phyloP scores from a whole-genome alignment of 2,888 invertebrate species.

The Matsumyia berberina region DNA sequence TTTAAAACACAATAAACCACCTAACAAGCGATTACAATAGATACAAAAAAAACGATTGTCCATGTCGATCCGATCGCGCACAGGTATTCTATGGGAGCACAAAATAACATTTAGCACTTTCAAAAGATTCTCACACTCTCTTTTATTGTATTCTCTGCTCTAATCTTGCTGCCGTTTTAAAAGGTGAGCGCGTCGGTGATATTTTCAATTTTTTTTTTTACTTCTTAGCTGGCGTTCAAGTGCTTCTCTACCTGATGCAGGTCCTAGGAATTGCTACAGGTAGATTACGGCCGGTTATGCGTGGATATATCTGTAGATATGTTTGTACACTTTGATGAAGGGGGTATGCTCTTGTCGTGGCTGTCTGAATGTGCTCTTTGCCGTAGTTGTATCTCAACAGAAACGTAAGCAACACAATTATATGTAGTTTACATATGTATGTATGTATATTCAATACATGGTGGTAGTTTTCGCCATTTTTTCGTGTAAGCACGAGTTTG shows the following conservation, averaged over 20 bases:
- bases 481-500: slow-evolving; percentile 63
- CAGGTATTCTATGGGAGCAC: not conserved
- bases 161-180: slow-evolving; percentile 62
- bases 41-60: slow-evolving; percentile 14
- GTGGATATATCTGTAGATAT: not conserved
- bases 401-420: slow-evolving; percentile 31
- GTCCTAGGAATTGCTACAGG: slow-evolving; percentile 63
- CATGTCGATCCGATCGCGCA: not conserved
- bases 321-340: slow-evolving; percentile 52
- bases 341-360: slow-evolving; percentile 58
- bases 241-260: slow-evolving; percentile 52
- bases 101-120: slow-evolving; percentile 57
- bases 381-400: slow-evolving; percentile 40
- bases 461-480: slow-evolving; percentile 61
- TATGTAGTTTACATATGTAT: not conserved
- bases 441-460: slow-evolving; percentile 35
- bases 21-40: not conserved
- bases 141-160: slow-evolving; percentile 50
- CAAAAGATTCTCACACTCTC: slow-evolving; percentile 65
- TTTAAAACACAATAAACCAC: slow-evolving; percentile 30
- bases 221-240: slow-evolving; percentile 47
- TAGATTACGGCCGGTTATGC: slow-evolving; percentile 57
- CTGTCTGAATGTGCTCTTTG: slow-evolving; percentile 41
- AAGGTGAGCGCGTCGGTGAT: slow-evolving; percentile 63
- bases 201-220: slow-evolving; percentile 36